Base-by-base conservation (phyloP, 2,888 invertebrate genomes). In the Melieria omissa region DNA sequence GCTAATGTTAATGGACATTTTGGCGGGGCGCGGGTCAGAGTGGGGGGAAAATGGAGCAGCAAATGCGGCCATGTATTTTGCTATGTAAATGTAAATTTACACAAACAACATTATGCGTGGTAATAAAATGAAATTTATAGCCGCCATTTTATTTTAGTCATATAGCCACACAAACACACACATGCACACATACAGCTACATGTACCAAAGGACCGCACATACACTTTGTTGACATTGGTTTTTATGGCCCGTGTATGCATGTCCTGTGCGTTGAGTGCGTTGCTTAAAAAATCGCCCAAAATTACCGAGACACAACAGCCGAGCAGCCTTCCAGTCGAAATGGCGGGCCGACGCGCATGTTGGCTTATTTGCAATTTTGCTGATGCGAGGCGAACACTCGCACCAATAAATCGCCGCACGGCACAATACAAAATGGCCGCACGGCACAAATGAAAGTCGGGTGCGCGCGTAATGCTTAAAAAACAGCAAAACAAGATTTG, bases 31-130 rank as follows among this genome's bases (percentile, higher is more conserved):
- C 29, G 29, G 29, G 29, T 29, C 29, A 29, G 3, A 29, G 29
- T 29, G 29, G 29, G 29, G 0, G 29, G 29, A 29, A 29, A 29
- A 29, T 29, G 29, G 29, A 29, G 29, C 29, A 29, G 29, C 29
- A 29, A 2, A 29, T 29, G 29, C 29, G 29, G 29, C 29, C 29
- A 29, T 29, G 29, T 29, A 29, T 29, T 29, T 29, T 29, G 29
- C 29, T 69, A 63, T 62, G 62, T 55, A 69, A 62, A 63, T 69
- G 69, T 54, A 69, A 69, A 63, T 57, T 69, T 62, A 54, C 55
- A 69, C 69, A 69, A 69, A 69, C 62, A 69, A 69, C 69, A 69
- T 69, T 69, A 69, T 69, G 69, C 55, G 69, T 55, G 69, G 69
- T 63, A 69, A 69, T 69, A 69, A 69, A 69, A 69, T 69, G 46